These are phyloP conservation scores for Rhynchotus rufescens DNA, from an alignment of 2,797 vertebrate genomes.

Conservation along the genomic window DNA sequence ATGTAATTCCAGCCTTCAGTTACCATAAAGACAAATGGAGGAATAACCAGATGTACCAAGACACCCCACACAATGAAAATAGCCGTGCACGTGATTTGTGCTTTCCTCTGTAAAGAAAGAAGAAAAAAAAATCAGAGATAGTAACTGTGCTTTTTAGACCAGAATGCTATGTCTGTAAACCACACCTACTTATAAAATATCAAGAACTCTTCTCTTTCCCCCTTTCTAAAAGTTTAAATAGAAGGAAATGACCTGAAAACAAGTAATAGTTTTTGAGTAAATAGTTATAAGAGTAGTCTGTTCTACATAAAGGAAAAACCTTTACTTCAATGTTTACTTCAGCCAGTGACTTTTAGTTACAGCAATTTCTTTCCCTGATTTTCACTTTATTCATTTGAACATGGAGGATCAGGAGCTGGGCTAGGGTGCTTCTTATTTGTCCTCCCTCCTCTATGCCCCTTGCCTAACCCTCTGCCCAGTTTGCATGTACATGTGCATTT, in stretches of 20 bases:
- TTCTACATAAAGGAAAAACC: not conserved
- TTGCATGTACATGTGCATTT: not conserved
- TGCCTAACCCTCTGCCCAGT: not conserved
- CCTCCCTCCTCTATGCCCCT: not conserved
- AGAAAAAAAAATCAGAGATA: not conserved
- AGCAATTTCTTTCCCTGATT: not conserved
- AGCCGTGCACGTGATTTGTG: conserved; percentile 95
- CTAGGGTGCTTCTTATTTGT: not conserved
- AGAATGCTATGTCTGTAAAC: too few species aligned
- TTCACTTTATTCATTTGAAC: not conserved
- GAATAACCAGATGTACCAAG: conserved; percentile 93
- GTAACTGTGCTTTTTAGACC: not conserved
- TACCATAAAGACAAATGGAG: conserved; percentile 96
- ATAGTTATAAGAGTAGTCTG: not conserved
- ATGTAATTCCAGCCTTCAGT: conserved; percentile 96
- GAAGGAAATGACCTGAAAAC: not conserved
- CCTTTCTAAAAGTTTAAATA: not conserved
- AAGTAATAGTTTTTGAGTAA: not conserved
- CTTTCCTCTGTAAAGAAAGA: conserved; percentile 87
- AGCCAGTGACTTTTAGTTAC: not conserved
- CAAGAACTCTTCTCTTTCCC: not conserved
- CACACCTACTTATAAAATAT: too few species aligned
- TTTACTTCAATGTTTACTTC: not conserved
- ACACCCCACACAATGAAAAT: conserved; percentile 97
- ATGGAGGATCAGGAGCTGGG: not conserved